phyloP scores from a whole-genome alignment of 1,140 invertebrate species.

The Limonius californicus region DNA sequence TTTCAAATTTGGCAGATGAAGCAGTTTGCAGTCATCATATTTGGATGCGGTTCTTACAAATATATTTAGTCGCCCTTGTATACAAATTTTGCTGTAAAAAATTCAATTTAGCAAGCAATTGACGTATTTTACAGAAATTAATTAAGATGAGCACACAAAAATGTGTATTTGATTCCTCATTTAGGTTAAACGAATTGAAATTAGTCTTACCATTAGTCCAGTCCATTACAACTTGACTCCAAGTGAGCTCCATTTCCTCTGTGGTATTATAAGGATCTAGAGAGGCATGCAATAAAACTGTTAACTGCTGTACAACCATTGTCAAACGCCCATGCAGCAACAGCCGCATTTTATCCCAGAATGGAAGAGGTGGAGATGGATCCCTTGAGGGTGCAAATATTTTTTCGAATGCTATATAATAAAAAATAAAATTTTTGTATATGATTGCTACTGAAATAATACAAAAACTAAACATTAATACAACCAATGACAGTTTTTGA shows the following conservation, averaged over 20 bases:
- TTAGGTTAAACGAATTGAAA: too few relatives aligned
- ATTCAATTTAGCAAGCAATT: too few relatives aligned
- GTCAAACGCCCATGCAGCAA: slow-evolving; percentile 91
- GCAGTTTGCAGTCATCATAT: slow-evolving; percentile 92
- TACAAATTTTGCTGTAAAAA: slow-evolving; percentile 67
- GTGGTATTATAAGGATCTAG: slow-evolving; percentile 98
- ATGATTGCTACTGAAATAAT: slow-evolving; percentile 6
- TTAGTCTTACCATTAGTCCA: slow-evolving; percentile 95
- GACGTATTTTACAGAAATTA: not conserved
- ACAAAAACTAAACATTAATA: not conserved
- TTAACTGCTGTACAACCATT: slow-evolving; percentile 79
- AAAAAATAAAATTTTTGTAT: not conserved
- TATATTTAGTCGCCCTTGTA: slow-evolving; percentile 79
- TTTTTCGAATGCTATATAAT: slow-evolving; percentile 69
- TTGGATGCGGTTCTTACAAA: slow-evolving; percentile 95
- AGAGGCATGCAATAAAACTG: slow-evolving; percentile 87
- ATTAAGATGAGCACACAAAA: slow-evolving; percentile 32
- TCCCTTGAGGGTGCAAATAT: slow-evolving; percentile 84
- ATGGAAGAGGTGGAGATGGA: slow-evolving; percentile 88
- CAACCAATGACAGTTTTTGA: too few relatives aligned
- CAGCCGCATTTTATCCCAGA: slow-evolving; percentile 96
- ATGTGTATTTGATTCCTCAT: too few relatives aligned
- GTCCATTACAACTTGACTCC: slow-evolving; percentile 87
- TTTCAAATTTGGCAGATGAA: slow-evolving; percentile 87
- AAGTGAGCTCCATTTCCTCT: slow-evolving; percentile 97